Conservation (phyloP, 1,140 invertebrate species). For the Lepidotrigona ventralis region DNA sequence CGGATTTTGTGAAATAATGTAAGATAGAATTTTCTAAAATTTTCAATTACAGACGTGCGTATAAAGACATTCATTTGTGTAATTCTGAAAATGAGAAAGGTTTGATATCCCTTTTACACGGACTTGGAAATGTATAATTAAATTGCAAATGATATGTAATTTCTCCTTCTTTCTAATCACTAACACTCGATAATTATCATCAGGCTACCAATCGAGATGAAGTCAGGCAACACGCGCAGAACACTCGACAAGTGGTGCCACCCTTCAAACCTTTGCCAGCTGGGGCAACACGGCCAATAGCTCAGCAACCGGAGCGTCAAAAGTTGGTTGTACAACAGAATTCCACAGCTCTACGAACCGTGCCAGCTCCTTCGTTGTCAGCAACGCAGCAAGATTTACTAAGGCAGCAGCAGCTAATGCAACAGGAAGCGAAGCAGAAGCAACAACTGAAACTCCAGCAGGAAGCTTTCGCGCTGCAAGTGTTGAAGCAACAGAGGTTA, state of each 20-base stretch:
- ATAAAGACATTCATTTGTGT: neutral
- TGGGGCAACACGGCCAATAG: conserved; percentile 79
- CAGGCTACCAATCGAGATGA: conserved; percentile 64
- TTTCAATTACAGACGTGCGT: neutral
- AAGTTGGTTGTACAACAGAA: conserved; percentile 74
- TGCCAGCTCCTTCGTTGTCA: conserved; percentile 69
- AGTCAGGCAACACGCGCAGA: conserved; percentile 40
- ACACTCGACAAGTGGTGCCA: conserved; percentile 79
- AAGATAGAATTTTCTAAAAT: neutral
- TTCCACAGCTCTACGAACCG: conserved; percentile 68
- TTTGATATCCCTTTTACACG: neutral
- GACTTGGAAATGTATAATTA: too few relatives aligned
- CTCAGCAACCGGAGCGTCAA: conserved; percentile 79
- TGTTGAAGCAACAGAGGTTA: conserved; percentile 78
- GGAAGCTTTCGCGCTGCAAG: conserved; percentile 70
- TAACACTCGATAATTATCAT: conserved; percentile 9
- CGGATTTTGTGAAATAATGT: neutral
- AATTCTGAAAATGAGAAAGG: neutral
- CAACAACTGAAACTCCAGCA: conserved; percentile 72
- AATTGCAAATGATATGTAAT: neutral
- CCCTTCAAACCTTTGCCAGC: conserved; percentile 88
- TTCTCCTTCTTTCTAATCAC: too few relatives aligned
- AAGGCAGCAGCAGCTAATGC: conserved; percentile 72
- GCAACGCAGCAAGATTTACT: conserved; percentile 72
- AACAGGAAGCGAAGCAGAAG: conserved; percentile 70